Evolutionary conservation across 2,113 vertebrate species (phyloP), one percentile per base, ranked within the genome.

Genomic region (Carassius carassius): DNA sequence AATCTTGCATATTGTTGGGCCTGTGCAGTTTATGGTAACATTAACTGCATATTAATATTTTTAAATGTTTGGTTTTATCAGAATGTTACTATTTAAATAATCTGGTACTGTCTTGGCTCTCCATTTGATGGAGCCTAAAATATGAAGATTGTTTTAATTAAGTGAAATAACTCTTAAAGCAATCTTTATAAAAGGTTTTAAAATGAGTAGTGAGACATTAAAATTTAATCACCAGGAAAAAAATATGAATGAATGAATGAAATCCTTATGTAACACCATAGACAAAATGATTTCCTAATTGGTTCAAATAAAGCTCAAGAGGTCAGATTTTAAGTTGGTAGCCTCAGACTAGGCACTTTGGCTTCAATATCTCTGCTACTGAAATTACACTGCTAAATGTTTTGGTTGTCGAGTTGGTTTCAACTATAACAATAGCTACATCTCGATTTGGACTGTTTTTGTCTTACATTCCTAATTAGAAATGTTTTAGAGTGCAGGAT

Each of bases 391-490:
- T 16, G 21, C 12, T 74, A 14, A 47, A 44, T 73, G 5, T 73
- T 73, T 13, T 41, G 67, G 65, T 37, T 37, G 65, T 69, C 32
- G 9, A 69, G 32, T 4, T 37, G 32, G 17, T 70, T 70, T 70
- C 11, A 23, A 11, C 69, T 41, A 11, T 37, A 72, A 41, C 67
- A 74, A 74, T 49, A 9, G n/a, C n/a, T 47, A 49, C 72, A 74
- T 74, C 72, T 74, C 6, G 72, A 49, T 74, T 74, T 74, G 41
- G 12, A 74, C 72, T 63, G 78, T 79, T 51, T 69, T 81, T 35
- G 11, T 81, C 49, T 77, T 35, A 4, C 23, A 35, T 67, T 35
- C 17, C 10, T 35, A 51, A 81, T 67, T 69, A 32, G 8, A 44
- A 79, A 44, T 62, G 21, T 25, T 63, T 79, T 63, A 37, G 6